Base-by-base conservation (phyloP, 2,888 invertebrate species). In the Acleris holmiana region DNA sequence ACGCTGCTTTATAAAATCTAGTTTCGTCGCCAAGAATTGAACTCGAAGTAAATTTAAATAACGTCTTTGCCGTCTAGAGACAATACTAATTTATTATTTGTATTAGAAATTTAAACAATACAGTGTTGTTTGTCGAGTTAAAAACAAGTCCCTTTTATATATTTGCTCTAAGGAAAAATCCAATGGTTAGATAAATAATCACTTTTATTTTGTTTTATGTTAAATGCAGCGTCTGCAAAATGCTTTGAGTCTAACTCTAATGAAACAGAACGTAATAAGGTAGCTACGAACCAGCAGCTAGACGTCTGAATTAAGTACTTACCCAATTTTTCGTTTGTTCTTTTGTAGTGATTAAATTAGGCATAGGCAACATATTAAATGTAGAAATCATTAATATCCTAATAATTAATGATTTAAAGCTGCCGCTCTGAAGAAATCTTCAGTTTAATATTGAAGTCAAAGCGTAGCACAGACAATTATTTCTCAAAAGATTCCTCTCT, bases 1-100 rank as follows among this genome's bases (percentile, higher is more conserved):
- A 56, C n/a, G 54, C 54, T 54, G 41, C 19, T n/a, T 8, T 47
- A 19, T 19, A 47, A 47, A 44, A 44, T 44, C 4, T 44, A 17
- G 18, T 47, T 18, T 19, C 18, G 19, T 18, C 47, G 47, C 47
- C 7, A 47, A 47, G 21, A 41, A n/a, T 54, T 10, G n/a, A 41
- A 15, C 21, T 7, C 40, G 40, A 53, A 35, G 44, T 17, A 17
- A 35, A 35, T 35, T 35, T 35, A 4, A 13, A 13, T 35, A 13
- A 35, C 35, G 35, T 35, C 35, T 35, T 3, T 35, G 2, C 29
- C 2, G 25, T 7, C 8, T 29, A 8, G 8, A 29, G 25, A 25
- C 8, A 8, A 8, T 29, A 8, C 29, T 8, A 29, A 29, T 29
- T 29, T 29, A 8, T 29, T 29, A 8, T 29, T 29, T 29, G 8